Percentiles rank a stretch among this genome's conserved stretches.
Conservation (phyloP, 2,797 vertebrate genomes). For the Eulemur rubriventer region DNA sequence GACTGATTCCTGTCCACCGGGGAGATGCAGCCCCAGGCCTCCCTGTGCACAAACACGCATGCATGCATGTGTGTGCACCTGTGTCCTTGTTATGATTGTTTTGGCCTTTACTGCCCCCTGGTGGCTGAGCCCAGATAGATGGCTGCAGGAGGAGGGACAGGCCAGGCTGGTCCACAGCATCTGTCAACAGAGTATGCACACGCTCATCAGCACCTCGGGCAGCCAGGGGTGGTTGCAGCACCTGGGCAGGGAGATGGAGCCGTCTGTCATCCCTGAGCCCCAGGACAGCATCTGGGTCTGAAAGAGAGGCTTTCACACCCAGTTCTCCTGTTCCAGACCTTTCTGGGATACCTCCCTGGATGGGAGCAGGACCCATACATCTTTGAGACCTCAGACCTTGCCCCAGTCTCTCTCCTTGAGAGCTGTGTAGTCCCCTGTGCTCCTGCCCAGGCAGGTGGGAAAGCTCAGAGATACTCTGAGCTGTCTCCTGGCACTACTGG, state of each 20-base stretch:
- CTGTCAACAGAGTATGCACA: neutral
- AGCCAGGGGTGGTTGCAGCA: neutral
- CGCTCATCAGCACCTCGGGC: neutral
- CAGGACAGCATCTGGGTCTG: neutral
- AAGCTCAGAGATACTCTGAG: too few relatives aligned
- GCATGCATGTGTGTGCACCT: neutral
- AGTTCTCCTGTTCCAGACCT: neutral
- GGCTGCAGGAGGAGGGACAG: neutral
- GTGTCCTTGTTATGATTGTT: neutral
- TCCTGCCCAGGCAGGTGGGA: neutral
- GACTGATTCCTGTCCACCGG: neutral
- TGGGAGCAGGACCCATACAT: neutral
- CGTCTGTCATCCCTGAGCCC: neutral
- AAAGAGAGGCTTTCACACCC: neutral
- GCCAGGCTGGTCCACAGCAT: neutral
- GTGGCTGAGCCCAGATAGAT: neutral
- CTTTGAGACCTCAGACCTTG: neutral
- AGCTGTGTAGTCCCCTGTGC: neutral
- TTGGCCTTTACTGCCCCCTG: constrained; percentile 41
- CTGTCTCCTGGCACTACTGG: neutral
- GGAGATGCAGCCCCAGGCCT: neutral
- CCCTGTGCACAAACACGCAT: too few relatives aligned
- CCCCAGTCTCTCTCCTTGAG: neutral
- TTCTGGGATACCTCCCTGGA: neutral
- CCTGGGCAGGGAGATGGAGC: neutral